phyloP scores from a whole-genome alignment of 2,113 vertebrate genomes.

The Pollimyrus isidori region DNA sequence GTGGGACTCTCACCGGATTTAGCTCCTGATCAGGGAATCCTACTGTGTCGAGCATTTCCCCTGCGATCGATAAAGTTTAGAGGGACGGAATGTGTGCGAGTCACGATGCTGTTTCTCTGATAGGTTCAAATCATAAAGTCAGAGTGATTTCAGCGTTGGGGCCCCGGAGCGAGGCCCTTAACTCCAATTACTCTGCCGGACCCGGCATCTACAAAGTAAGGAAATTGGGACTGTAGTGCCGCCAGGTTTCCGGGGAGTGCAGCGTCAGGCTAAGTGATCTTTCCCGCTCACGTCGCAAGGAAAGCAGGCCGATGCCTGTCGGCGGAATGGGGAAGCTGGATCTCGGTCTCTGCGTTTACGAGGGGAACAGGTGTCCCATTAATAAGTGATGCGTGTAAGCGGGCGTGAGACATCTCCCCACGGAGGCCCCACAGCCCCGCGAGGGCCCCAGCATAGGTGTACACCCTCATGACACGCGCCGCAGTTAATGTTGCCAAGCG shows the following conservation, averaged over 20 bases:
- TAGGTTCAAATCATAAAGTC: neutral
- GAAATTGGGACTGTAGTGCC: neutral
- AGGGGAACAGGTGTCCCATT: conserved; percentile 41
- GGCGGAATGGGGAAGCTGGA: neutral
- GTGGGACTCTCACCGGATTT: neutral
- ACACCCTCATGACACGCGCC: neutral
- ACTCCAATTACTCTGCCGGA: neutral
- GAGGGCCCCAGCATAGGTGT: neutral
- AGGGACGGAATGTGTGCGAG: neutral
- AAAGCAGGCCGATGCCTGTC: neutral
- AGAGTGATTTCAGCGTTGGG: neutral
- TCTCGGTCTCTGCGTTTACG: conserved; percentile 20
- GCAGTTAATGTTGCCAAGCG: conserved; percentile 46
- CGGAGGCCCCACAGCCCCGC: neutral
- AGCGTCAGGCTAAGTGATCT: neutral
- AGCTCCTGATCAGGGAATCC: neutral
- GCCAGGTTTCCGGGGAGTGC: neutral
- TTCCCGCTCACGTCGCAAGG: neutral
- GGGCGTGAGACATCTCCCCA: conserved; percentile 19
- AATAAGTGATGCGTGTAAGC: conserved; percentile 43
- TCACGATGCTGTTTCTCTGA: neutral
- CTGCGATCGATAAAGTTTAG: neutral
- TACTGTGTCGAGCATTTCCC: neutral
- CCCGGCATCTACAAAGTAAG: neutral
- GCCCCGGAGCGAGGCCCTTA: neutral